phyloP scores from a whole-genome alignment of 1,140 invertebrate genomes.

The Caenorhabditis elegans region WBcel235 BX284606.5:13356501-13357000 shows the following conservation, averaged over 20 bases:
- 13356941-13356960: neutral
- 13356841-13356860: neutral
- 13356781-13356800: neutral
- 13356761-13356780: constrained; percentile 2
- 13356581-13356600: neutral
- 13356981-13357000: too few relatives aligned
- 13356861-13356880: neutral
- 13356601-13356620: neutral
- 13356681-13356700: neutral
- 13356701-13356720: neutral
- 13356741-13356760: neutral
- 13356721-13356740: constrained; percentile 9
- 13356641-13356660: neutral
- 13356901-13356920: too few relatives aligned
- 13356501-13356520: too few relatives aligned
- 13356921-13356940: too few relatives aligned
- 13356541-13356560: constrained; percentile 19
- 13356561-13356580: neutral
- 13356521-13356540: neutral
- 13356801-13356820: neutral
- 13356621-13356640: constrained; percentile 6
- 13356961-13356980: neutral
- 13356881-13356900: neutral
- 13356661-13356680: neutral
- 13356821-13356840: neutral